Evolutionary conservation across 1,140 invertebrate species (phyloP), one percentile per base, ranked within the genome.

Genomic region (Solen grandis): DNA sequence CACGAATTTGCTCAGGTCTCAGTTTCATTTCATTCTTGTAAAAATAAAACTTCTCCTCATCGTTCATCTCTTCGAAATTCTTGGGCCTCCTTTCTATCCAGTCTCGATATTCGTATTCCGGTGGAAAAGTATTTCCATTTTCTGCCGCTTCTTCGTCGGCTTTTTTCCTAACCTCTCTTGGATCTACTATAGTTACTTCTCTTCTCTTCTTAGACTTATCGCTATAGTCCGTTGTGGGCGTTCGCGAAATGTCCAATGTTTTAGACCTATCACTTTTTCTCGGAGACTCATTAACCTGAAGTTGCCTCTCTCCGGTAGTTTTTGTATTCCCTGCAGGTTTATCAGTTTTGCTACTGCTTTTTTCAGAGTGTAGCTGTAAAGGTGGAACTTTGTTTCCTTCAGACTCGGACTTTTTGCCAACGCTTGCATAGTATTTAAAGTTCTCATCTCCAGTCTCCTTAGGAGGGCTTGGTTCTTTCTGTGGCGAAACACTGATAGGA

Each of bases 11-110:
- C 0, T 78, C 75, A 22, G 75, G 75, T 59, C 62, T 55, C 63
- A 78, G 68, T 33, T 78, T 52, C n/a, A 78, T 14, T 60, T 36
- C 14, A 22, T 78, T 54, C 27, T 55, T 35, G 29, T 69, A 78
- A 60, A 69, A 78, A 27, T 69, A 52, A 35, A 78, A 50, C 38
- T 78, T 78, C 55, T 78, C 75, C 41, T 78, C 75, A 50, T 78
- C 65, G 0, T 29, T 41, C 75, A 78, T 78, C 10, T 78, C 75
- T 10, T 69, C 66, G 69, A 78, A 78, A 14, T 65, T 31, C 27
- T 69, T 78, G n/a, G 25, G 16, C 14, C 33, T 25, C 19, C 16
- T 19, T 36, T 36, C 27, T 10, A 35, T 27, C 2, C 33, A 16
- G 35, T 78, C 60, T 25, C 63, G 65, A 31, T 68, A 78, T 55